phyloP scores from a whole-genome alignment of 2,888 invertebrate genomes.

The Ethmia dodecea region DNA sequence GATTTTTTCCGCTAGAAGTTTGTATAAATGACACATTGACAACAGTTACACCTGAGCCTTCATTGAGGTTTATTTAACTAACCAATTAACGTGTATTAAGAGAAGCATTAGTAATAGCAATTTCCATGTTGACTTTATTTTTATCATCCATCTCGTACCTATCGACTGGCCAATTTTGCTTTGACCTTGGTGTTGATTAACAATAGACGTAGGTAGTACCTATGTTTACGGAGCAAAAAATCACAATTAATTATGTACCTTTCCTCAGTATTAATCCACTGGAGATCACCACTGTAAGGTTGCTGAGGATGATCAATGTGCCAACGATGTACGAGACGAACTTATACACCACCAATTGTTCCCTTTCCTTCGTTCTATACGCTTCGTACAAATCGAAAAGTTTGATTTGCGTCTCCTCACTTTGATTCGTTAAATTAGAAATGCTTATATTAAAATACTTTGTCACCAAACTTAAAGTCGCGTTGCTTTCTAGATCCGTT shows the following conservation, averaged over 20 bases:
- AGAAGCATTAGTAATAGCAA: slow-evolving; percentile 5
- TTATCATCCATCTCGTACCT: background rate
- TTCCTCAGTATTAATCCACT: slow-evolving; percentile 80
- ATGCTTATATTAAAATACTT: slow-evolving; percentile 38
- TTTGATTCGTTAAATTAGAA: slow-evolving; percentile 37
- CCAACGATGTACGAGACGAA: slow-evolving; percentile 76
- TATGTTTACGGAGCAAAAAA: background rate
- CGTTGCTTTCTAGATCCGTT: slow-evolving; percentile 22
- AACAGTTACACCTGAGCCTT: too few species aligned
- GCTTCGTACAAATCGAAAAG: slow-evolving; percentile 50
- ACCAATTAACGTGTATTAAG: slow-evolving; percentile 4
- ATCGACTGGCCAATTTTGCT: background rate
- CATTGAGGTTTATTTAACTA: slow-evolving; percentile 8
- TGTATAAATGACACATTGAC: too few species aligned
- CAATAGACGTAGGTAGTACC: background rate
- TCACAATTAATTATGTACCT: slow-evolving; percentile 50
- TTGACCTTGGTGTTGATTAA: background rate
- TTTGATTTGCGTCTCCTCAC: slow-evolving; percentile 40
- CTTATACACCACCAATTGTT: slow-evolving; percentile 68
- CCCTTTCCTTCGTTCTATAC: slow-evolving; percentile 44
- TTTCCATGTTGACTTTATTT: background rate
- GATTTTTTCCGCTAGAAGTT: too few species aligned
- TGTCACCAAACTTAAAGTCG: slow-evolving; percentile 37
- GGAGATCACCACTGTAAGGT: slow-evolving; percentile 80
- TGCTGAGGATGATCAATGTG: slow-evolving; percentile 74